Conservation (phyloP, 1,140 invertebrate species). For the Homarus americanus region DNA sequence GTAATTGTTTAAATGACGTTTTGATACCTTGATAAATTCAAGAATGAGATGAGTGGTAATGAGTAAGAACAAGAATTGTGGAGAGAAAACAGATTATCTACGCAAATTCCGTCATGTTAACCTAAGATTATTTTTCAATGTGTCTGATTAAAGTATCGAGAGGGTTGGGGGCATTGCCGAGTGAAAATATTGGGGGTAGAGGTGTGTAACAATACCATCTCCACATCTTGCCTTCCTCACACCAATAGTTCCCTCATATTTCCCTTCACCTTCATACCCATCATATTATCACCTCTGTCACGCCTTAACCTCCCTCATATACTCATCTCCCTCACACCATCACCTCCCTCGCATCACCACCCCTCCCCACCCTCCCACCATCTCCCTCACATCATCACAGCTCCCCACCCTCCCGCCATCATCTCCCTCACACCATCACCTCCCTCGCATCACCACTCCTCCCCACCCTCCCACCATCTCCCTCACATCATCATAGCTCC, state of each 20-base stretch:
- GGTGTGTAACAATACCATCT: too few relatives aligned
- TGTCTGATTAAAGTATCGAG: too few relatives aligned
- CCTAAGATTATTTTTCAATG: too few relatives aligned
- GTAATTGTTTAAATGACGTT: too few relatives aligned
- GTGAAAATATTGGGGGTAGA: too few relatives aligned
- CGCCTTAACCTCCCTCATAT: not conserved
- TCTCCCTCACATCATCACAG: conserved; percentile 6
- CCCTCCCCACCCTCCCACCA: not conserved
- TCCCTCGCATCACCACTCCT: not conserved
- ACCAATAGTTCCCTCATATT: not conserved
- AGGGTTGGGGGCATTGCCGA: too few relatives aligned
- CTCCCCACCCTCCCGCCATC: not conserved
- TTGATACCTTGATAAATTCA: too few relatives aligned
- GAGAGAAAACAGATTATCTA: too few relatives aligned
- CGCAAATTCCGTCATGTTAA: too few relatives aligned
- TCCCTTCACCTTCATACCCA: not conserved
- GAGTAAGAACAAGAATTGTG: too few relatives aligned
- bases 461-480: not conserved
- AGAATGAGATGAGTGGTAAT: too few relatives aligned
- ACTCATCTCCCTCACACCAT: too few relatives aligned
- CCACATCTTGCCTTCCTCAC: not conserved
- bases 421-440: not conserved
- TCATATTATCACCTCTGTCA: not conserved
- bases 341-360: not conserved
- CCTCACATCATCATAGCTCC: not conserved